These are phyloP conservation scores for Aspidiotus rigidus DNA, from an alignment of 2,888 invertebrate species.

Conservation along the genomic window DNA sequence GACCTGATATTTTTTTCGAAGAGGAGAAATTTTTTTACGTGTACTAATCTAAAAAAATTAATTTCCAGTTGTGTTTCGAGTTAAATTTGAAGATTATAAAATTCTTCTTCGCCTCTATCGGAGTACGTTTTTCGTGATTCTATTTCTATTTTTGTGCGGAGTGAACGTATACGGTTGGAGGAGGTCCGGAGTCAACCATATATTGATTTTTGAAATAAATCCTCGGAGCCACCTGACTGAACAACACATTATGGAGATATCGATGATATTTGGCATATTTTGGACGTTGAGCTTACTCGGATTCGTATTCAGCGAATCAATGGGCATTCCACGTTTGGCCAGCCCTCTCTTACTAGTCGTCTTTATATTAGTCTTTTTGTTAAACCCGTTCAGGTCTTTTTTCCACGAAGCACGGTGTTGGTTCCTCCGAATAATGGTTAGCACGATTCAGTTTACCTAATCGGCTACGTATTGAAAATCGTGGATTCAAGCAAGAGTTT, in stretches of 20 bases:
- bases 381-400: slow-evolving; percentile 68
- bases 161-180: slow-evolving; percentile 75
- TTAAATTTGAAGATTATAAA: slow-evolving; percentile 22
- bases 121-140: slow-evolving; percentile 64
- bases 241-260: slow-evolving; percentile 66
- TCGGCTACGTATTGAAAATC: no score
- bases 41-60: not conserved
- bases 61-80: slow-evolving; percentile 36
- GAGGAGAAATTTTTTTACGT: no score
- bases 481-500: no score
- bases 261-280: slow-evolving; percentile 64
- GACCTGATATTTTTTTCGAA: no score
- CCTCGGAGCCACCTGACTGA: slow-evolving; percentile 67
- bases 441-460: slow-evolving; percentile 34
- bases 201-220: slow-evolving; percentile 72
- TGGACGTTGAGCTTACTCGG: slow-evolving; percentile 58
- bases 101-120: slow-evolving; percentile 59
- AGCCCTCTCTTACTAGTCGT: slow-evolving; percentile 62
- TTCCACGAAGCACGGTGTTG: slow-evolving; percentile 67
- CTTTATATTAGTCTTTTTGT: slow-evolving; percentile 58
- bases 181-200: slow-evolving; percentile 72
- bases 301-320: slow-evolving; percentile 55
- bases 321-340: slow-evolving; percentile 65
- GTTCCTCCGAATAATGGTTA: slow-evolving; percentile 56
- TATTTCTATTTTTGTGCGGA: slow-evolving; percentile 66